Evolutionary conservation across 2,888 invertebrate species (phyloP).

Genomic region (Leucoptera coffeella): DNA sequence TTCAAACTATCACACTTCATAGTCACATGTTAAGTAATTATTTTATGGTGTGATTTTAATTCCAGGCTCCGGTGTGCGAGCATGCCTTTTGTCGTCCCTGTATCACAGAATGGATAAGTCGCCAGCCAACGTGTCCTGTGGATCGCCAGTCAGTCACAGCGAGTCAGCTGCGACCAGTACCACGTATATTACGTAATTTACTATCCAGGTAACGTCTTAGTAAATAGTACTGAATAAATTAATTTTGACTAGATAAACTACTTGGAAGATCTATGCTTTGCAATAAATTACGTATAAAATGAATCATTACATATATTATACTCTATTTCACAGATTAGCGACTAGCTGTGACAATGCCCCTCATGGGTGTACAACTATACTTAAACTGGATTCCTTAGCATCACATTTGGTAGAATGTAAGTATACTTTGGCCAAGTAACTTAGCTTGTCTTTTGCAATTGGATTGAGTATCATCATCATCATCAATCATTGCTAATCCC

Average conservation of each 20-base stretch:
- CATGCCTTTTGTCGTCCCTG: constrained; percentile 93
- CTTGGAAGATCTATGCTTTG: too few species aligned
- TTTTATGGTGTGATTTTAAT: too few species aligned
- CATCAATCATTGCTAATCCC: constrained; percentile 2
- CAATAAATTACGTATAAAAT: too few species aligned
- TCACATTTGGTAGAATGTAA: constrained; percentile 88
- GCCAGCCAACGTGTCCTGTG: constrained; percentile 91
- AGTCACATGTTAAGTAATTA: too few species aligned
- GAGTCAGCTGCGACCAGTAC: constrained; percentile 86
- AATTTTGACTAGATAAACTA: too few species aligned
- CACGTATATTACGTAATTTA: constrained; percentile 87
- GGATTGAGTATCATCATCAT: constrained; percentile 19
- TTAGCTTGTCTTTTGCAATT: too few species aligned
- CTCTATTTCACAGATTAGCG: constrained; percentile 57
- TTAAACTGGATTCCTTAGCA: constrained; percentile 83
- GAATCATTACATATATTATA: too few species aligned
- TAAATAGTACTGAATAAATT: neutral
- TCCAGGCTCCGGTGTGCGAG: constrained; percentile 88
- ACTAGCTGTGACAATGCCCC: constrained; percentile 88
- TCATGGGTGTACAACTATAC: constrained; percentile 77
- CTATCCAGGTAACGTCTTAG: constrained; percentile 63
- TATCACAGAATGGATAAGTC: constrained; percentile 91
- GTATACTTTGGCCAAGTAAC: too few species aligned
- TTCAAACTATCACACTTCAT: too few species aligned
- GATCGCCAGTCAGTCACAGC: constrained; percentile 87